Percentiles rank a stretch among this genome's conserved stretches.
Conservation (phyloP, 1,140 invertebrate species). For the Varroa destructor region DNA sequence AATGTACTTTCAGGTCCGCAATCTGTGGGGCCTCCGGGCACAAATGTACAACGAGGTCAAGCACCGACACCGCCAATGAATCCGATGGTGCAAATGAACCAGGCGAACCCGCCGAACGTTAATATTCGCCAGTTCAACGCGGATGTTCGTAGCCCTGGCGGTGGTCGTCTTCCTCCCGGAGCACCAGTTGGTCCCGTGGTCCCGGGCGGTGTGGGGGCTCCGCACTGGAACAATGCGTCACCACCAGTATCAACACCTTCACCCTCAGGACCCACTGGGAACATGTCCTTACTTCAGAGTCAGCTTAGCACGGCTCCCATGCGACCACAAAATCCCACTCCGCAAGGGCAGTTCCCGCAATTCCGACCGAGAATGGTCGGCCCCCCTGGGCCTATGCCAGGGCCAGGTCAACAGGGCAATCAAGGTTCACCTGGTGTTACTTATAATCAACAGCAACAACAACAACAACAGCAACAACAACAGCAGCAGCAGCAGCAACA, state of each 20-base stretch:
- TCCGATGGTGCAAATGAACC: slow-evolving; percentile 29
- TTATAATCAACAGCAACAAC: slow-evolving; percentile 15
- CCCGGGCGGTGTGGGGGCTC: background rate
- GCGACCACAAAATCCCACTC: slow-evolving; percentile 2
- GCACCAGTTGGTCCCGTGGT: background rate
- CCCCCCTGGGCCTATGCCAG: slow-evolving; percentile 7
- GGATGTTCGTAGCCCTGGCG: slow-evolving; percentile 8
- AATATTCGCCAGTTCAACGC: slow-evolving; percentile 32
- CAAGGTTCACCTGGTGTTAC: slow-evolving; percentile 27
- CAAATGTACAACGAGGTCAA: slow-evolving; percentile 5
- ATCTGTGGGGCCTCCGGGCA: background rate
- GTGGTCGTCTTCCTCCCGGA: background rate
- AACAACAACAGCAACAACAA: slow-evolving; percentile 24
- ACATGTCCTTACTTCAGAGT: slow-evolving; percentile 10
- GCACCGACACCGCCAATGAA: slow-evolving; percentile 14
- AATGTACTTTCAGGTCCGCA: no score
- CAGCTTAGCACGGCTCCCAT: slow-evolving; percentile 28
- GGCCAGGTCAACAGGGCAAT: slow-evolving; percentile 15
- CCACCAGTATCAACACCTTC: slow-evolving; percentile 32
- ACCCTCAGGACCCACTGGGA: background rate
- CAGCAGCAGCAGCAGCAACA: slow-evolving; percentile 29
- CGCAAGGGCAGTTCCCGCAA: slow-evolving; percentile 5
- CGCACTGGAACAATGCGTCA: slow-evolving; percentile 30
- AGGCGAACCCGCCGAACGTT: slow-evolving; percentile 37
- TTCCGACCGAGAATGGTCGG: slow-evolving; percentile 1